Evolutionary conservation across 2,888 invertebrate species (phyloP).

Genomic region (Macaria liturata): DNA sequence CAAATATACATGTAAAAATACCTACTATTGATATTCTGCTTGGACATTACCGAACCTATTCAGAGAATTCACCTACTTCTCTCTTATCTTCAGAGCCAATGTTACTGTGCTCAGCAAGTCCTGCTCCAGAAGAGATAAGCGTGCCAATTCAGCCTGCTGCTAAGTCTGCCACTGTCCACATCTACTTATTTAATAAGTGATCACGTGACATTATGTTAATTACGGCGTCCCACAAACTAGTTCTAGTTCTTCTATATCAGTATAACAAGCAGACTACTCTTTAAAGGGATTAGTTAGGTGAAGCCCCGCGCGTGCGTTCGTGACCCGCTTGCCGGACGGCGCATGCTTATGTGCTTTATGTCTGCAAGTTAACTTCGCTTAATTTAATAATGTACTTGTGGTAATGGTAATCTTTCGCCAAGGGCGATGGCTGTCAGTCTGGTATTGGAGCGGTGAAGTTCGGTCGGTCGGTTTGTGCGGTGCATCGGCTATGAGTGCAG

Average conservation of each 20-base stretch:
- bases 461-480: conserved; percentile 55
- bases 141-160: too few relatives aligned
- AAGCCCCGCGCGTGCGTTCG: conserved; percentile 77
- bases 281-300: conserved; percentile 77
- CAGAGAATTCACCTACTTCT: too few relatives aligned
- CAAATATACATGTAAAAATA: too few relatives aligned
- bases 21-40: too few relatives aligned
- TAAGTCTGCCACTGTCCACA: too few relatives aligned
- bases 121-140: too few relatives aligned
- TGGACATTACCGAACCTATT: too few relatives aligned
- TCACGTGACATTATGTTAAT: conserved; percentile 34
- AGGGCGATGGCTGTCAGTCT: conserved; percentile 74
- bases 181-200: too few relatives aligned
- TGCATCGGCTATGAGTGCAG: conserved; percentile 64
- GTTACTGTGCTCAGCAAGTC: too few relatives aligned
- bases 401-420: conserved; percentile 78
- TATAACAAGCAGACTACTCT: conserved; percentile 55
- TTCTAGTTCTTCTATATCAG: conserved; percentile 38
- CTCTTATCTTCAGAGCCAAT: too few relatives aligned
- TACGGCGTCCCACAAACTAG: conserved; percentile 29
- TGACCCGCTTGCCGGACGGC: conserved; percentile 75
- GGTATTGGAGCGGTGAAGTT: conserved; percentile 56
- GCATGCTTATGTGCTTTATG: conserved; percentile 71
- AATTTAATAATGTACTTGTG: conserved; percentile 80
- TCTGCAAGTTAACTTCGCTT: conserved; percentile 75